Base-by-base conservation (phyloP, 1,140 invertebrate species). In the Drosophila mayri region DNA sequence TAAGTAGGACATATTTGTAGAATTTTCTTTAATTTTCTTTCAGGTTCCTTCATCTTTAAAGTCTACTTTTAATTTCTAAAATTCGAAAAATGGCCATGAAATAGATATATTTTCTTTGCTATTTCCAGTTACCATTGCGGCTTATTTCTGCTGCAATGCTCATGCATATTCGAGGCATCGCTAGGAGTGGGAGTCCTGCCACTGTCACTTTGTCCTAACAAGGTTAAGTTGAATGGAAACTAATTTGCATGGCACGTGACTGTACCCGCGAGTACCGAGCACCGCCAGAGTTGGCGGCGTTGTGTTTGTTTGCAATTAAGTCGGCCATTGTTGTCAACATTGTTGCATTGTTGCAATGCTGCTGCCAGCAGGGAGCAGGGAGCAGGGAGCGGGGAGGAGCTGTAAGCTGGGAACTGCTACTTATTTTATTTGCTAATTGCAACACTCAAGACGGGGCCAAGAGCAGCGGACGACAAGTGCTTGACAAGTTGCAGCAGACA, bases 341-440 rank as follows among this genome's bases (percentile, higher is more conserved):
- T 78, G 61, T 77, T 66, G 62, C 63, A 55, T 68, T 78, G 57
- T 77, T 66, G 62, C 47, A 54, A 52, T 52, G 10, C 60, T 18
- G 47, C 46, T 28, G 46, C 1, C 22, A 22, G 22, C 22, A 22
- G 22, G 22, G 22, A 22, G 22, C 22, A 1, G 22, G 22, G 22
- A 10, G 14, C 4, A 9, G 9, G 30, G 2, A 25, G 25, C 25
- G 5, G 25, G 25, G 25, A 25, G 11, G 12, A 37, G 18, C 30
- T 30, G n/a, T 14, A 2, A 22, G 59, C 73, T 78, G 65, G 41
- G 59, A 73, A 65, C 78, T 35, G 71, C 70, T 88, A 87, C 84
- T 90, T 88, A 88, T 88, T 88, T 90, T 88, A 88, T 88, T 88
- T 88, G 85, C 84, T 88, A 88, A 88, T 88, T 88, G 84, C 85